Percentiles rank a stretch among this genome's conserved stretches.
Evolutionary conservation across 2,113 vertebrate genomes (phyloP).

Genomic region (Zapornia atra): DNA sequence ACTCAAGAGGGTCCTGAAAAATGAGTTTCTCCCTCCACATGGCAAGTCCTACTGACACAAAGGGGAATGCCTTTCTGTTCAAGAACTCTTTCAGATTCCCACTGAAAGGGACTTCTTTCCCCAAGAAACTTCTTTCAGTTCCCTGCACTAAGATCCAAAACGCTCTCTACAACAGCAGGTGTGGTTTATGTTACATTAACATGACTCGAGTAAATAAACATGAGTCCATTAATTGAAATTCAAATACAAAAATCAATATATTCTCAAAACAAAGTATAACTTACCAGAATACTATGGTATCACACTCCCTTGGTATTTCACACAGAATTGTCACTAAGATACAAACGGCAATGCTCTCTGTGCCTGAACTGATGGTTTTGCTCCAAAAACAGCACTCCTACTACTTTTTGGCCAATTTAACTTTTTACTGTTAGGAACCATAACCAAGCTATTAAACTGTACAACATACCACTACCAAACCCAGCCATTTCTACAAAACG

Average conservation of each 20-base stretch:
- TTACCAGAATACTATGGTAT: neutral
- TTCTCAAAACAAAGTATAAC: neutral
- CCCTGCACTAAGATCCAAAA: neutral
- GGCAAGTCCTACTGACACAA: neutral
- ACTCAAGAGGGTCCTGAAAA: neutral
- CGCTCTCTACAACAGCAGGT: neutral
- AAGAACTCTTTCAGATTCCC: neutral
- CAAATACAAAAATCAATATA: neutral
- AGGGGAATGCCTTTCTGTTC: neutral
- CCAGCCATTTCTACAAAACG: neutral
- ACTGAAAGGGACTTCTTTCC: neutral
- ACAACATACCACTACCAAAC: neutral
- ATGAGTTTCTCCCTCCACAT: rapidly evolving
- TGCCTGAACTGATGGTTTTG: neutral
- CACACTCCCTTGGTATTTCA: neutral
- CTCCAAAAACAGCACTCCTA: neutral
- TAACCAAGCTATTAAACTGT: neutral
- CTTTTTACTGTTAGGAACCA: neutral
- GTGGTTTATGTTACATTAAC: neutral
- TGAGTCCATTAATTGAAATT: neutral
- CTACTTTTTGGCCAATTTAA: neutral
- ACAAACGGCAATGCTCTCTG: neutral
- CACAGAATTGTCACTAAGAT: neutral
- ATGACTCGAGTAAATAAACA: neutral
- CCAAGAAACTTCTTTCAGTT: neutral